Evolutionary conservation across 1,140 invertebrate species (phyloP), one percentile per base, ranked within the genome.

Genomic region (Micrasema minimum): DNA sequence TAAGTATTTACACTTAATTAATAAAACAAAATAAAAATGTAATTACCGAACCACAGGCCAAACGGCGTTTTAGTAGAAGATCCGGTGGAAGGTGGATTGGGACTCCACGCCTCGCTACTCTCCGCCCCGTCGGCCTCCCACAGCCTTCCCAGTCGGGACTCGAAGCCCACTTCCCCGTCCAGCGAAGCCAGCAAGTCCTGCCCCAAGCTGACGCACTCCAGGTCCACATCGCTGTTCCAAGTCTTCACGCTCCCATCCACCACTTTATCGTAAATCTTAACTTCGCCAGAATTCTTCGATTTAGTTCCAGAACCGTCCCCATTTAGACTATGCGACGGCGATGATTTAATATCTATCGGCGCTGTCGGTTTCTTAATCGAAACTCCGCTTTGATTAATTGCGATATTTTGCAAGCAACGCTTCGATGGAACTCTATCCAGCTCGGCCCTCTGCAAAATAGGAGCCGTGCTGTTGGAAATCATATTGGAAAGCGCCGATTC

Each of bases 171-270:
- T 62, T 82, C 83, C 0, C 79, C 79, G 51, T 85, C 82, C 53
- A 85, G 53, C 41, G 82, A 83, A 0, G 82, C 84, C 61, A 86
- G 72, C n/a, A 87, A 76, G 75, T 88, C 87, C 75, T 87, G 85
- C 3, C 87, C 87, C 11, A 87, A 78, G 62, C 86, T 87, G 70
- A 88, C 85, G 55, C 85, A 87, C 69, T 85, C 83, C 46, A 88
- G 80, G 77, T 88, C 86, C 74, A 84, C 79, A 38, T 86, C 85
- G 16, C 85, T 85, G 61, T 85, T 82, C 86, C 86, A 88, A 1
- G 85, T 87, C 77, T 85, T 87, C 1, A 83, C 80, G 70, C 81
- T 83, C 79, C 83, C 83, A 78, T 85, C 83, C 73, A 83, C 81
- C 69, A 85, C 79, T 64, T 81, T 79, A 64, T 85, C 82, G 77